Base-by-base conservation (phyloP, 2,797 vertebrate species). In the Scolopax bukidnonensis region DNA sequence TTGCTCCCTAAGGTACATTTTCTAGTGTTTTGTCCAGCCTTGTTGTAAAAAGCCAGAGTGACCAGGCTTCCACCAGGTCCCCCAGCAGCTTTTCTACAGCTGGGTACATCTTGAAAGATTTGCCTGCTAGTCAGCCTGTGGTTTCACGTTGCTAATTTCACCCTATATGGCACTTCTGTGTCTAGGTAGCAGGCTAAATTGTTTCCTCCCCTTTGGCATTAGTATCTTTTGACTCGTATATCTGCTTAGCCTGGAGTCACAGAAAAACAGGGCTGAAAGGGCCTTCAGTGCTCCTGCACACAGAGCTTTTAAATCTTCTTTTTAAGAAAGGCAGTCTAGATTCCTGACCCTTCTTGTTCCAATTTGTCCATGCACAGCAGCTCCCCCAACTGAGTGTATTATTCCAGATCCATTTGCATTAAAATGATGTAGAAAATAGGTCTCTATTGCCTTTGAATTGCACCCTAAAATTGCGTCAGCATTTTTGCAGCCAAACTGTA, bases 11-110 rank as follows among this genome's bases (percentile, higher is more conserved):
- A 28, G 77, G 95, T 91, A 73, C 36, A 43, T 95, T 96, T 96
- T 74, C 90, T 71, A 89, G 93, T 83, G 64, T 92, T 96, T 95
- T 92, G 90, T 94, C 88, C 95, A 87, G 87, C 41, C 77, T 38
- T 85, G 41, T 87, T 92, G 88, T 67, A 90, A 95, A 93, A 95
- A 68, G 84, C 45, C 27, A 74, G 81, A 96, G 86, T 93, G 95
- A 90, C 91, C 90, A 87, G 61, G 38, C 70, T 94, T 93, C 81
- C 61, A 83, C 48, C 27, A 90, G 43, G 45, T 84, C 91, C 77
- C 64, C 33, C 23, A 25, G 56, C 70, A 93, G 81, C 60, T 89
- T 70, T 93, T 84, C 86, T 77, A n/a, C 68, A 87, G 60, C 56
- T 94, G 87, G 70, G 57, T 89, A 40, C 48, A 10, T 77, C 80